Base-by-base conservation (phyloP, 2,888 invertebrate genomes). In the Sinelater perroti region DNA sequence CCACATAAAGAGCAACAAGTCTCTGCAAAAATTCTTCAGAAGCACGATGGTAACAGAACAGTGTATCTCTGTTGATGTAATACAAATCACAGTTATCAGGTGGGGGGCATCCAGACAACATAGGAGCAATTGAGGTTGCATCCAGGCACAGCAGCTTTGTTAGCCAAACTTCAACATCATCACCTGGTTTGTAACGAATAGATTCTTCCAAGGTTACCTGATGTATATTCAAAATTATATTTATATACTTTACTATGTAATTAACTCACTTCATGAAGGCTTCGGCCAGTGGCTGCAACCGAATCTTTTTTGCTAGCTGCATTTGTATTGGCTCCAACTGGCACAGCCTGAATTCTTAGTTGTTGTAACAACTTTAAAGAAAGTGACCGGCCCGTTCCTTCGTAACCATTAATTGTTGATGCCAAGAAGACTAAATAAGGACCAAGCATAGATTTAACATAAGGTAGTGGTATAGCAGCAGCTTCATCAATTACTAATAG, bases 401-500 rank as follows among this genome's bases (percentile, higher is more conserved):
- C 98, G 75, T 98, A 98, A 0, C 99, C 99, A 71, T 97, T 94
- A 31, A 98, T 93, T 0, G 99, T 99, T 0, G 98, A 99, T 0
- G 99, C 90, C 73, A 99, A 85, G 74, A 99, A 93, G 7, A 95
- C 92, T 24, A 98, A 83, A 70, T 97, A 97, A 0, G 97, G 95
- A 0, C 91, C 92, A 53, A 93, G 82, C 77, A 97, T 90, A 1
- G 89, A 86, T 65, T 94, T 92, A 0, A 99, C 97, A 68, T 93
- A 86, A 0, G 93, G 91, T 55, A 99, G 80, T 0, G 99, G 99
- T 66, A 99, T 99, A 4, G 99, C 99, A 0, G 99, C 99, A 1
- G 99, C 99, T 79, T 99, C 99, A 78, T 99, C 99, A 54, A 99
- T 97, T 0, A 99, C 87, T 21, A 99, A 83, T 30, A 99, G 78